Percentiles rank a stretch among this genome's conserved stretches.
Conservation (phyloP, 2,113 vertebrate species). For the Nipponia nippon region DNA sequence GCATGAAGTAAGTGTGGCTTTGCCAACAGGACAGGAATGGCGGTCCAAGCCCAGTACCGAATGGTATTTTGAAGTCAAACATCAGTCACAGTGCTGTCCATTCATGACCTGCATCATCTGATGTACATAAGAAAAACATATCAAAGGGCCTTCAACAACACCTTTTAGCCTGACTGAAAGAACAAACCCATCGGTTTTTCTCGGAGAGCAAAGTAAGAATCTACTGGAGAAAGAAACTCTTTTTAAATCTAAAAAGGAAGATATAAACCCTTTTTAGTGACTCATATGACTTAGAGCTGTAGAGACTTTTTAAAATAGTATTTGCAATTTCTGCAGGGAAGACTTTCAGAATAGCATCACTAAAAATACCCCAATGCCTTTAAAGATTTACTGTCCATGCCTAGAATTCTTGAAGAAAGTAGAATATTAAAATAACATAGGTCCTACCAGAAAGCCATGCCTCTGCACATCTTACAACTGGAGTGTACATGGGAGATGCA, state of each 20-base stretch:
- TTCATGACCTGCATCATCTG: not conserved
- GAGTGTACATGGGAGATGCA: not conserved
- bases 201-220: not conserved
- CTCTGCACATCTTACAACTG: not conserved
- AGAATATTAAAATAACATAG: not conserved
- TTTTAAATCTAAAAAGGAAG: not conserved
- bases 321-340: slow-evolving; percentile 29
- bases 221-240: not conserved
- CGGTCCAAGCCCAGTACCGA: not conserved
- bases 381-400: not conserved
- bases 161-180: not conserved
- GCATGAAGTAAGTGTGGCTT: not conserved
- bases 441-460: not conserved
- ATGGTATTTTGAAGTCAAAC: not conserved
- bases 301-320: slow-evolving; percentile 38
- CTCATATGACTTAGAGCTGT: slow-evolving; percentile 32
- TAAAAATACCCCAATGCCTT: slow-evolving; percentile 25
- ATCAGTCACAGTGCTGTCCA: not conserved
- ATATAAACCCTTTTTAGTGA: not conserved
- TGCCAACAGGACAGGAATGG: not conserved
- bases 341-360: slow-evolving; percentile 8
- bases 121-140: not conserved
- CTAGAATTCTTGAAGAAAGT: not conserved
- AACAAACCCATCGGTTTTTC: not conserved
- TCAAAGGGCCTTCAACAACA: not conserved